Conservation (phyloP, 2,113 vertebrate genomes). For the Platichthys stellatus region DNA sequence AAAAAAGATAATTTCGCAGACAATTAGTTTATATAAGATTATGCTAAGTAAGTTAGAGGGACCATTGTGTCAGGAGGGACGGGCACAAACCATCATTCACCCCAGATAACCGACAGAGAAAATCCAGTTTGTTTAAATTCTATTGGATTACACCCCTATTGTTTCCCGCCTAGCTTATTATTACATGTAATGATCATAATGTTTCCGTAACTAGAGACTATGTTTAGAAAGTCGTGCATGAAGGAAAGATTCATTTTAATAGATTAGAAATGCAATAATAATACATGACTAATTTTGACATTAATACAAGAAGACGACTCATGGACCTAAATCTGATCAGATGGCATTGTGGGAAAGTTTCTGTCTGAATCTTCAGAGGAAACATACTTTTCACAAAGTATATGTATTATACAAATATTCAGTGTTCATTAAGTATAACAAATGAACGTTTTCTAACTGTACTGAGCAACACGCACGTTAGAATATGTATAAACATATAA, state of each 20-base stretch:
- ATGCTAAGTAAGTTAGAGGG: constrained; percentile 62
- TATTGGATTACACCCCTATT: constrained; percentile 59
- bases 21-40: constrained; percentile 62
- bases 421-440: neutral
- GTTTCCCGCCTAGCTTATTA: constrained; percentile 58
- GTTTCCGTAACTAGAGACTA: constrained; percentile 45
- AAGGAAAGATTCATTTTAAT: neutral
- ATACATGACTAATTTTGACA: neutral
- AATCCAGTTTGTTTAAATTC: constrained; percentile 67
- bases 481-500: neutral
- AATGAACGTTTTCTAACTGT: too few species aligned
- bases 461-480: too few species aligned
- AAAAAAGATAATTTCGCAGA: constrained; percentile 50
- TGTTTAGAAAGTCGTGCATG: constrained; percentile 30
- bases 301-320: neutral
- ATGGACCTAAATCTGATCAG: neutral
- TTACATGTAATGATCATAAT: constrained; percentile 44
- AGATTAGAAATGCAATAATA: neutral
- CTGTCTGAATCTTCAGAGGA: neutral
- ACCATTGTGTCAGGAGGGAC: constrained; percentile 59
- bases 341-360: neutral
- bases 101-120: constrained; percentile 58
- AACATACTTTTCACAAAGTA: neutral
- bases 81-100: constrained; percentile 63
- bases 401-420: neutral